These are phyloP conservation scores for Asobara japonica DNA, from an alignment of 1,140 invertebrate genomes.

Conservation along the genomic window DNA sequence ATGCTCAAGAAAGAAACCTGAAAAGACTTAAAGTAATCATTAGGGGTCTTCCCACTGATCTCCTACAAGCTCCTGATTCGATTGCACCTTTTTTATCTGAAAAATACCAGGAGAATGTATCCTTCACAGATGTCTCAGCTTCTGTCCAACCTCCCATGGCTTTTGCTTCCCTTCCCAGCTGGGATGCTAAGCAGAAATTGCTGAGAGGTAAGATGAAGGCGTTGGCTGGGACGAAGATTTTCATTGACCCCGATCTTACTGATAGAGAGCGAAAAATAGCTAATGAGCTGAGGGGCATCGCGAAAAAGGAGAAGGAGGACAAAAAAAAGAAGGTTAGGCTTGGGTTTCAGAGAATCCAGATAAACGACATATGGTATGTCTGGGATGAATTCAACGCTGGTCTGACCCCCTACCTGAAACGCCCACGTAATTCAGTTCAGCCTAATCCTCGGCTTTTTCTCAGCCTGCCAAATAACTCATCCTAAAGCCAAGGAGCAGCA, in stretches of 20 bases:
- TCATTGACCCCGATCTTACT: neutral
- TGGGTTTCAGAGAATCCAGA: neutral
- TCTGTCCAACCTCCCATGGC: too few species aligned
- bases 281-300: neutral
- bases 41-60: too few species aligned
- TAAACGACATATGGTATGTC: neutral
- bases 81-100: too few species aligned
- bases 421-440: neutral
- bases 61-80: too few species aligned
- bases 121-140: too few species aligned
- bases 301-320: neutral
- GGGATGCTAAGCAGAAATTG: too few species aligned
- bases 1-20: too few species aligned
- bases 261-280: neutral
- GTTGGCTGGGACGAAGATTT: neutral
- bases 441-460: neutral
- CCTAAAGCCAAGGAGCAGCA: neutral
- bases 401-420: neutral
- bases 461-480: neutral
- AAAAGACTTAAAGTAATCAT: too few species aligned
- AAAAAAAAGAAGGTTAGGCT: neutral
- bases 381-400: neutral
- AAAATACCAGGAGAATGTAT: too few species aligned
- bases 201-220: neutral
- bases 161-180: too few species aligned